A percentile compares a stretch with the other conserved stretches of the same genome.
phyloP scores from a whole-genome alignment of 1,140 invertebrate species.

The Arion vulgaris region DNA sequence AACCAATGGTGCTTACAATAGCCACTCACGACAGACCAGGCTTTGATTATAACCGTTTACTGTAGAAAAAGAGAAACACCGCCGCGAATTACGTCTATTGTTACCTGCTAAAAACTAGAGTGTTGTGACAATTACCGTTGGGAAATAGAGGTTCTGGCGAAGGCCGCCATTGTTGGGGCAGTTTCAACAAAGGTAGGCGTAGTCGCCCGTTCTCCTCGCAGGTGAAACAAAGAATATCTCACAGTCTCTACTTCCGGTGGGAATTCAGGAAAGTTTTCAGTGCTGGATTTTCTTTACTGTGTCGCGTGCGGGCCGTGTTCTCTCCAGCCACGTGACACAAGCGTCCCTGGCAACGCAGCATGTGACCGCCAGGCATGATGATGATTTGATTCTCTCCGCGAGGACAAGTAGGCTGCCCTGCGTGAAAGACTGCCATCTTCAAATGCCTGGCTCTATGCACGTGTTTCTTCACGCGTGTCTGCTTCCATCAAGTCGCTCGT shows the following conservation, averaged over 20 bases:
- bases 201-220: slow-evolving; percentile 14
- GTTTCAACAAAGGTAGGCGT: slow-evolving; percentile 11
- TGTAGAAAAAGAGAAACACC: neutral
- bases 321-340: slow-evolving; percentile 15
- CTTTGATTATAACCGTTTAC: slow-evolving; percentile 10
- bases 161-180: neutral
- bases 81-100: neutral
- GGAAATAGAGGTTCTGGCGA: neutral
- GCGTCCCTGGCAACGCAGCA: slow-evolving; percentile 28
- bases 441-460: slow-evolving; percentile 15
- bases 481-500: slow-evolving; percentile 5
- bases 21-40: neutral
- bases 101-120: neutral
- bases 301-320: slow-evolving; percentile 8
- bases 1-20: neutral
- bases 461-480: slow-evolving; percentile 30
- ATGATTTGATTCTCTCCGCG: slow-evolving; percentile 25
- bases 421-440: slow-evolving; percentile 14
- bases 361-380: slow-evolving; percentile 24
- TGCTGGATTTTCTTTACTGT: neutral
- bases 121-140: slow-evolving; percentile 27
- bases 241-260: slow-evolving; percentile 20
- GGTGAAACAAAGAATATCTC: slow-evolving; percentile 28
- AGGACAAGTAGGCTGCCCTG: neutral
- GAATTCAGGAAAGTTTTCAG: slow-evolving; percentile 7